Evolutionary conservation across 2,113 vertebrate genomes (phyloP).

Genomic region (Neogale vison): DNA sequence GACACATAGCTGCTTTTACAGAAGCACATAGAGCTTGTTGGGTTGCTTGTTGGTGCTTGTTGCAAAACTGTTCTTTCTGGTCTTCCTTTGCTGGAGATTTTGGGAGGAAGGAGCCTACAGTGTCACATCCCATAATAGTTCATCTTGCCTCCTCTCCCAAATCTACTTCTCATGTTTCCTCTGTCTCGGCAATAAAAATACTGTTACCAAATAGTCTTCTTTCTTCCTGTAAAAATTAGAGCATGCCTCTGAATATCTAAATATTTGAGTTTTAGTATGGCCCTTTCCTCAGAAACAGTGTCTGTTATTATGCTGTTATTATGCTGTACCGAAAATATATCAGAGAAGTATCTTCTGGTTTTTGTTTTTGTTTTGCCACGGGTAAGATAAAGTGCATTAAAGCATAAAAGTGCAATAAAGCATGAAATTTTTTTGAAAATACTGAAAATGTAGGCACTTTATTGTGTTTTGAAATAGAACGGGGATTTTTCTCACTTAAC

Average conservation of each 20-base stretch:
- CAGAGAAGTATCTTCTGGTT: not conserved
- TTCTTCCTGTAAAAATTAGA: conserved; percentile 26
- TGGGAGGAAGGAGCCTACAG: not conserved
- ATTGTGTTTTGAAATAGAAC: not conserved
- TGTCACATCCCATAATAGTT: not conserved
- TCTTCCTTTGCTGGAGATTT: not conserved
- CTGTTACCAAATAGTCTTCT: not conserved
- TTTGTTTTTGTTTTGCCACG: not conserved
- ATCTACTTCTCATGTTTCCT: not conserved
- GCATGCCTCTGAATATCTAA: not conserved
- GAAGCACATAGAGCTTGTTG: not conserved
- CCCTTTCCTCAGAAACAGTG: not conserved
- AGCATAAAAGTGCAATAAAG: not conserved
- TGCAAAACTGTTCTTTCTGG: not conserved
- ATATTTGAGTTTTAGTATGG: not conserved
- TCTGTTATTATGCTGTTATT: not conserved
- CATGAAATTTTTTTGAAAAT: not conserved
- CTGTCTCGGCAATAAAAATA: conserved; percentile 6
- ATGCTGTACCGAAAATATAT: not conserved
- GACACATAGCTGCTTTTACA: conserved; percentile 52
- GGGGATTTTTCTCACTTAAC: not conserved
- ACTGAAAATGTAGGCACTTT: not conserved
- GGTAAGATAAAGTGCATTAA: not conserved
- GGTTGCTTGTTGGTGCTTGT: not conserved
- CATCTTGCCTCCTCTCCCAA: not conserved